Evolutionary conservation across 2,113 vertebrate species (phyloP).

Genomic region (Phalacrocorax brasilianus): DNA sequence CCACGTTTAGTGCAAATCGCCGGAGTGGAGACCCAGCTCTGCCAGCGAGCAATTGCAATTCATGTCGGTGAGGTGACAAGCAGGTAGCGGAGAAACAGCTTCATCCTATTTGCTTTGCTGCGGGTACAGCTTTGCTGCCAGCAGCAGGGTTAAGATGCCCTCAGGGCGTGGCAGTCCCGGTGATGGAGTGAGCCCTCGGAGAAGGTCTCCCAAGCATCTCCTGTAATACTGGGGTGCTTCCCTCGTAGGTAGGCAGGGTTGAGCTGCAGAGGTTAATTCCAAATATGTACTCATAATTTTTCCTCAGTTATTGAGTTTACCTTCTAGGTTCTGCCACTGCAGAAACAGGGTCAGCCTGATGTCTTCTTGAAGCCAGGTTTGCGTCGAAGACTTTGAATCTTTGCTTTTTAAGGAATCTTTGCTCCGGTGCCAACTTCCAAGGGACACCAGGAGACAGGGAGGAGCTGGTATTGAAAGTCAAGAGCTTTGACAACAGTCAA

Average conservation of each 20-base stretch:
- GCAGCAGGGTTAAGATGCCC: background rate
- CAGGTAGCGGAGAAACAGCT: background rate
- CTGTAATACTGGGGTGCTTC: background rate
- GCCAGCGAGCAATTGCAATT: background rate
- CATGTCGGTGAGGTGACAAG: background rate
- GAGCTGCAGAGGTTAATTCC: background rate
- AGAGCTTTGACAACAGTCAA: background rate
- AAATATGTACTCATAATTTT: background rate
- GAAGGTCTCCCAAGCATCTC: background rate
- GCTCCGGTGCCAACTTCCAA: background rate
- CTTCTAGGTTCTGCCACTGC: background rate
- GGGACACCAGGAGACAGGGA: background rate
- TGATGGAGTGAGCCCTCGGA: rapidly evolving
- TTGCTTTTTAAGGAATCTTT: background rate
- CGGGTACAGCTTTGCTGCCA: background rate
- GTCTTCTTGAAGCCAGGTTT: background rate
- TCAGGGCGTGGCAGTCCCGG: background rate
- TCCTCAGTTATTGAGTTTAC: background rate
- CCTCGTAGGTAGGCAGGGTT: background rate
- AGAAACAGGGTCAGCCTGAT: background rate
- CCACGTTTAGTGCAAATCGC: background rate
- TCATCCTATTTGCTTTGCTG: background rate
- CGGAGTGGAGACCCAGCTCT: background rate
- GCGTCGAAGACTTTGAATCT: background rate
- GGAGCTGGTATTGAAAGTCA: background rate